Evolutionary conservation across 2,113 vertebrate species (phyloP).

Genomic region (Labeo catla): DNA sequence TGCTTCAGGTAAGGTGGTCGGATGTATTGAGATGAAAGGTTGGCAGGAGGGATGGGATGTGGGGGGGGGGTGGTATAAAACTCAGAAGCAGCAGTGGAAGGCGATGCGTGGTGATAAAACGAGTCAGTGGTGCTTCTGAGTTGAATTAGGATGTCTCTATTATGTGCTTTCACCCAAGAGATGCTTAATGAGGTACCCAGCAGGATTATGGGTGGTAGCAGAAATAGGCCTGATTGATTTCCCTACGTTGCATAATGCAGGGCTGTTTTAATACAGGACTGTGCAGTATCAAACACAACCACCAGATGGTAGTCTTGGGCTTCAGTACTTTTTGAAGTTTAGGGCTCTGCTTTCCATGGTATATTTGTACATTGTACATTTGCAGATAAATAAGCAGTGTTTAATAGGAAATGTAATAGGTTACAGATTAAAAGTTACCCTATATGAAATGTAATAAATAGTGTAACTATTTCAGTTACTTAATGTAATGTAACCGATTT

Average conservation of each 20-base stretch:
- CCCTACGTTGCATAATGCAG: slow-evolving; percentile 28
- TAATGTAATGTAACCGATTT: too few species aligned
- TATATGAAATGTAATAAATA: too few species aligned
- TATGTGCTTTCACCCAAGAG: slow-evolving; percentile 40
- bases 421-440: too few species aligned
- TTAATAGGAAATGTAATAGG: too few species aligned
- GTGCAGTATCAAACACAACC: background rate
- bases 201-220: slow-evolving; percentile 47
- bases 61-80: too few species aligned
- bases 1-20: background rate
- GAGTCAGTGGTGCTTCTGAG: background rate
- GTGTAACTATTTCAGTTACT: too few species aligned
- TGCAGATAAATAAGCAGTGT: too few species aligned
- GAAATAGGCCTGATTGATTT: slow-evolving; percentile 46
- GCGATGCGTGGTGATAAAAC: slow-evolving; percentile 13
- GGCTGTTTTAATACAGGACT: background rate
- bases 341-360: background rate
- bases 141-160: slow-evolving; percentile 46
- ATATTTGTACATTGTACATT: too few species aligned
- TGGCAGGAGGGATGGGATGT: background rate
- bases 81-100: background rate
- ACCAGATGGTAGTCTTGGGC: slow-evolving; percentile 38
- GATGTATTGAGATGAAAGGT: slow-evolving; percentile 24
- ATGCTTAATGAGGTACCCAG: slow-evolving; percentile 47
- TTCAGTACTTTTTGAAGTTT: background rate